A percentile compares a stretch with the other conserved stretches of the same genome.
These are phyloP conservation scores for Serilophus lunatus DNA, from an alignment of 2,113 vertebrate species.

Conservation along the genomic window DNA sequence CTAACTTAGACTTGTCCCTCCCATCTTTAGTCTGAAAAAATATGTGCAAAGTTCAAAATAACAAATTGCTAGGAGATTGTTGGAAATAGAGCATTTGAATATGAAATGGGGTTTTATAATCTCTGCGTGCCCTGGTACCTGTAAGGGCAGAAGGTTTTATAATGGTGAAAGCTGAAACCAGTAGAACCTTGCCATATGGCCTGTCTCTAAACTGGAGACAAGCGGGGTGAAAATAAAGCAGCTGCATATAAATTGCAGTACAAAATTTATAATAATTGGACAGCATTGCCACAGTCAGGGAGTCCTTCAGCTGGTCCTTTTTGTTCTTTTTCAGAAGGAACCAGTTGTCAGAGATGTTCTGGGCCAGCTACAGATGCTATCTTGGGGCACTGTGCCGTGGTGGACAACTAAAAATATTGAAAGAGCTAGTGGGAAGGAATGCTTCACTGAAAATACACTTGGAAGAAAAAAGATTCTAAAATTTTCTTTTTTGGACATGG, in stretches of 20 bases:
- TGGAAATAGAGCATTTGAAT: not conserved
- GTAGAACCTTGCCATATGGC: not conserved
- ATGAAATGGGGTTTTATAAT: not conserved
- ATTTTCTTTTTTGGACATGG: not conserved
- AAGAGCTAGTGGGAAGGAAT: not conserved
- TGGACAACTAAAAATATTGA: not conserved
- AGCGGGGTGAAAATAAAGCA: not conserved
- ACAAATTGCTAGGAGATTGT: not conserved
- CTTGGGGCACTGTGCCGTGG: not conserved
- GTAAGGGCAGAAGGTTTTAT: not conserved
- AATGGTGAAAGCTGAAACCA: not conserved
- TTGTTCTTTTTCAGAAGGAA: not conserved
- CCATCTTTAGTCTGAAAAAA: not conserved
- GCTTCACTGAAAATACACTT: not conserved
- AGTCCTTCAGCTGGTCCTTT: not conserved
- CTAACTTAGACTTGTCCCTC: not conserved
- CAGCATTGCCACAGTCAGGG: not conserved
- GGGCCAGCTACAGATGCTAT: not conserved
- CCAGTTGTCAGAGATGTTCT: not conserved
- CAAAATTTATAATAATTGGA: not conserved
- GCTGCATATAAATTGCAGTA: not conserved
- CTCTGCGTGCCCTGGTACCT: not conserved
- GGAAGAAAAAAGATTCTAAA: not conserved
- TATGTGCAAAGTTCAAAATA: slow-evolving; percentile 4
- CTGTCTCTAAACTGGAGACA: not conserved